These are phyloP conservation scores for Atherinosoma microstoma DNA, from an alignment of 2,797 vertebrate species.

Conservation along the genomic window DNA sequence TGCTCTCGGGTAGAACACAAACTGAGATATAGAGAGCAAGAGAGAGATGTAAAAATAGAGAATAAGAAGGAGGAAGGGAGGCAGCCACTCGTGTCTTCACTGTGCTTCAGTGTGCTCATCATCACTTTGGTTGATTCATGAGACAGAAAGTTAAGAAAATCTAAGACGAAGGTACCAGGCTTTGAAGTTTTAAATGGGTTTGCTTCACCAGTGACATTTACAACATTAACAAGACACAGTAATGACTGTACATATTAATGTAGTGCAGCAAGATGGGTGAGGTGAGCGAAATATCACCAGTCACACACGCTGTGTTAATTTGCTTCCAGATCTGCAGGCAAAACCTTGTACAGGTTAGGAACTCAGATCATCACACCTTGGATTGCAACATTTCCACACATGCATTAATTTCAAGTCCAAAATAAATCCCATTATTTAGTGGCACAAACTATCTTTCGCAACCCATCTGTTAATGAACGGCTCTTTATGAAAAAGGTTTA, in stretches of 20 bases:
- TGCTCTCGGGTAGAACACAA: slow-evolving; percentile 66
- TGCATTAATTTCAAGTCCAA: slow-evolving; percentile 11
- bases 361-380: slow-evolving; percentile 4
- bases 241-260: slow-evolving; percentile 22
- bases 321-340: neutral
- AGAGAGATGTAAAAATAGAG: slow-evolving; percentile 8
- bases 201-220: slow-evolving; percentile 22
- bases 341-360: slow-evolving; percentile 8
- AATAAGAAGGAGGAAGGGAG: slow-evolving; percentile 14
- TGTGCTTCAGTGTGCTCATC: slow-evolving; percentile 23
- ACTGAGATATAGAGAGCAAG: slow-evolving; percentile 42
- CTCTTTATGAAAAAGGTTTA: slow-evolving; percentile 29
- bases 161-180: slow-evolving; percentile 2
- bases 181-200: slow-evolving; percentile 37
- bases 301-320: neutral
- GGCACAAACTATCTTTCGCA: slow-evolving; percentile 2
- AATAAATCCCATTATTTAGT: slow-evolving; percentile 6
- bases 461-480: slow-evolving; percentile 21
- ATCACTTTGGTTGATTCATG: slow-evolving; percentile 5
- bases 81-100: slow-evolving; percentile 22
- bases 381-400: slow-evolving; percentile 9
- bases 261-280: neutral
- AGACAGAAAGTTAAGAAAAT: slow-evolving; percentile 30
- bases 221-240: slow-evolving; percentile 21
- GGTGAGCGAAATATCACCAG: slow-evolving; percentile 19